A percentile compares a stretch with the other conserved stretches of the same genome.
phyloP scores from a whole-genome alignment of 2,888 invertebrate species.

The Oxycera nigricornis region DNA sequence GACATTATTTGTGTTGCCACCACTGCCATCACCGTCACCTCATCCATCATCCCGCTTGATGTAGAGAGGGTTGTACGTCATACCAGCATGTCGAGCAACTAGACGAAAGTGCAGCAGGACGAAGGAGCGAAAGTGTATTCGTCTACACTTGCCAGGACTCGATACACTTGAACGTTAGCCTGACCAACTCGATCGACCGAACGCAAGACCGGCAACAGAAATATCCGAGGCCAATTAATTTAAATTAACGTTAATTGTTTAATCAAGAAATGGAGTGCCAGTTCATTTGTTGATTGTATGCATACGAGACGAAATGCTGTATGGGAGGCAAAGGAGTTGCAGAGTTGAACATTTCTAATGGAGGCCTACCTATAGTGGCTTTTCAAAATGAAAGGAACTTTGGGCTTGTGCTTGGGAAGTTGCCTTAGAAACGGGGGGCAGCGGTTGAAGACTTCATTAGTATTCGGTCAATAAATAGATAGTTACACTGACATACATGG shows the following conservation, averaged over 20 bases:
- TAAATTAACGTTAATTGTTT: conserved; percentile 39
- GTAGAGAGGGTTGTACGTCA: conserved; percentile 15
- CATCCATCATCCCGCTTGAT: conserved; percentile 13
- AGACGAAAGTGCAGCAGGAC: not conserved
- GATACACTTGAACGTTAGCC: not conserved
- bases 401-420: not conserved
- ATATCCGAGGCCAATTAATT: conserved; percentile 40
- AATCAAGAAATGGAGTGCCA: conserved; percentile 39
- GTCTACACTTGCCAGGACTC: not conserved
- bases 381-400: not conserved
- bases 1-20: not conserved
- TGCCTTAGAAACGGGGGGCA: not conserved
- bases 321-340: not conserved
- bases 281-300: conserved; percentile 37
- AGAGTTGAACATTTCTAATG: not conserved
- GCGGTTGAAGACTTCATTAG: conserved; percentile 15
- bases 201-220: conserved; percentile 8
- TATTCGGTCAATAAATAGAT: conserved; percentile 21
- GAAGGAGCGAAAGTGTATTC: not conserved
- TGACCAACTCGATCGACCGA: not conserved
- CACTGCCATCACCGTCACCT: conserved; percentile 5
- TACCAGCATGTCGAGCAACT: conserved; percentile 24
- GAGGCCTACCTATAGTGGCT: not conserved
- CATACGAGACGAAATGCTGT: not conserved
- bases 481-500: not conserved